A percentile compares a stretch with the other conserved stretches of the same genome.
phyloP scores from a whole-genome alignment of 30 jellyfish, hydroid and myxozoan species.

The Hydractinia echinata region DNA sequence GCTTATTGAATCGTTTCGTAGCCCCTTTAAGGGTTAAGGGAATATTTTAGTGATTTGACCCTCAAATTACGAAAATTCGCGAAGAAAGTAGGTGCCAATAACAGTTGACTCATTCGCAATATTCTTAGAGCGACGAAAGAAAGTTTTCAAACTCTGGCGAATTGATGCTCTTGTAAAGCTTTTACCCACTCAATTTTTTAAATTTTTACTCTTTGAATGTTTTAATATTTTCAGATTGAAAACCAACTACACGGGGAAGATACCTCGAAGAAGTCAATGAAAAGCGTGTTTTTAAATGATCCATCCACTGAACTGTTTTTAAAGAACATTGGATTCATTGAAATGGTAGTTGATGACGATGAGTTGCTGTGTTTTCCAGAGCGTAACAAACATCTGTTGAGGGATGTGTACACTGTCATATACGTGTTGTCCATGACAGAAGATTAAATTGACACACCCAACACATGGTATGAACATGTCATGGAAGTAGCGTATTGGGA shows the following conservation, averaged over 20 bases:
- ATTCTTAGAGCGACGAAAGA: no score
- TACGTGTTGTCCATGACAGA: neutral
- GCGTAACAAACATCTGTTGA: neutral
- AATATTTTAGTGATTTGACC: no score
- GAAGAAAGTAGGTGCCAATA: no score
- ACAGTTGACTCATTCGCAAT: no score
- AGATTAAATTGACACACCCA: no score
- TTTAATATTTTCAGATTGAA: neutral
- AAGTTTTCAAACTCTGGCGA: no score
- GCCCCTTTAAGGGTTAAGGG: no score
- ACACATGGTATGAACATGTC: no score
- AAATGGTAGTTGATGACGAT: constrained; percentile 12
- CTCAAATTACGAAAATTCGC: no score
- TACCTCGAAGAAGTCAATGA: neutral
- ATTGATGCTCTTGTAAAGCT: neutral
- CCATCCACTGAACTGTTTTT: constrained; percentile 11
- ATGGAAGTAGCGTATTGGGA: no score
- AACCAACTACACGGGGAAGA: constrained; percentile 6
- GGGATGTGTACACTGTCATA: constrained; percentile 8
- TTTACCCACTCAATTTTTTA: neutral
- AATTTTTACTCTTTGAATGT: neutral
- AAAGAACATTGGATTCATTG: constrained; percentile 4
- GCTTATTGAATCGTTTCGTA: no score
- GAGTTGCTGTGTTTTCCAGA: neutral
- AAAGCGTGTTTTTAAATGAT: neutral